Evolutionary conservation across 2,797 vertebrate species (phyloP).

Genomic region (Falco columbarius): DNA sequence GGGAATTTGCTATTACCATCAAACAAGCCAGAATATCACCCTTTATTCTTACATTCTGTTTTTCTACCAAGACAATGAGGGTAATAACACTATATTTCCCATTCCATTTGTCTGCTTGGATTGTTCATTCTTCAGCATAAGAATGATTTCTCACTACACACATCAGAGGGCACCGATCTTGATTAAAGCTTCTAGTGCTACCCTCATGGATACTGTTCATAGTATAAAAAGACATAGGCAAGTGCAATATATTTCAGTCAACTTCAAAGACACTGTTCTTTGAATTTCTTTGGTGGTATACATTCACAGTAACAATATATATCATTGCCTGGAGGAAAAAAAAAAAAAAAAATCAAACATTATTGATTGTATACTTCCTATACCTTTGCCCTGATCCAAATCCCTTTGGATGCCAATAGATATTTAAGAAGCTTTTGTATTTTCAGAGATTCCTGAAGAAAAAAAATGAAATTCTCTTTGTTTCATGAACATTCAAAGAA

Average conservation of each 20-base stretch:
- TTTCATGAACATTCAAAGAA: neutral
- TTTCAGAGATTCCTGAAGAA: neutral
- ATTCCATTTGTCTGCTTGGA: neutral
- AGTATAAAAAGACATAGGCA: neutral
- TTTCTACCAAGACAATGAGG: neutral
- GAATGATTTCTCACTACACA: neutral
- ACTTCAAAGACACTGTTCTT: neutral
- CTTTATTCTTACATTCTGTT: neutral
- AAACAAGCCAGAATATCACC: neutral
- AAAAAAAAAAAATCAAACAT: neutral
- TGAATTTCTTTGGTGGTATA: neutral
- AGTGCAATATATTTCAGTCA: neutral
- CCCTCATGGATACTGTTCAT: neutral
- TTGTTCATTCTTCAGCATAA: neutral
- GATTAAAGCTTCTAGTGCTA: neutral
- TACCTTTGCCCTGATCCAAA: neutral
- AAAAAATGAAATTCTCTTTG: fast-evolving
- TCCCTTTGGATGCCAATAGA: neutral
- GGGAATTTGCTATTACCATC: neutral
- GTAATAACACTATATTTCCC: neutral
- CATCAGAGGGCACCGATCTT: neutral
- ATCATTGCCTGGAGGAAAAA: neutral
- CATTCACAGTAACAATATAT: neutral
- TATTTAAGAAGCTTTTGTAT: neutral
- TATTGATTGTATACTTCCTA: neutral